Conservation (phyloP, 1,140 invertebrate species). For the Halyomorpha halys region DNA sequence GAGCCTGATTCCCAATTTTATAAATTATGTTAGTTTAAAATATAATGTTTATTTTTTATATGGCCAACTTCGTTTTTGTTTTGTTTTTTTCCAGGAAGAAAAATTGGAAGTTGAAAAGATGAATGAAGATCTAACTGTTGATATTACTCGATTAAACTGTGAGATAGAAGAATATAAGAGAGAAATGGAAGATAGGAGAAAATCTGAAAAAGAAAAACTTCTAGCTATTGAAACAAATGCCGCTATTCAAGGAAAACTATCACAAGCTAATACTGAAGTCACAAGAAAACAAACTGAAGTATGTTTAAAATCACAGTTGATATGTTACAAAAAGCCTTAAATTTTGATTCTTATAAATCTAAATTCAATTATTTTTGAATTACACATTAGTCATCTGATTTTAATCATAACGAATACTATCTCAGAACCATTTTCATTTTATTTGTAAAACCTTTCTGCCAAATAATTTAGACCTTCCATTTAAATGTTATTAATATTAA, state of each 20-base stretch:
- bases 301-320: too few species aligned
- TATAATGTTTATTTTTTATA: not conserved
- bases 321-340: too few species aligned
- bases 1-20: not conserved
- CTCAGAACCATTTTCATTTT: too few species aligned
- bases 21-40: too few species aligned
- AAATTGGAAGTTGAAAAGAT: constrained; percentile 27
- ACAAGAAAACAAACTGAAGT: constrained; percentile 28
- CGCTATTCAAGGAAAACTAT: constrained; percentile 24
- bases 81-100: constrained; percentile 25
- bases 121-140: constrained; percentile 19
- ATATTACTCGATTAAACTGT: constrained; percentile 21
- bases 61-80: too few species aligned
- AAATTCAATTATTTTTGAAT: too few species aligned
- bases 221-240: constrained; percentile 21
- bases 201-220: constrained; percentile 24
- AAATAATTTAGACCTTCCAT: too few species aligned
- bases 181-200: constrained; percentile 17
- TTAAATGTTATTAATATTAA: too few species aligned
- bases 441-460: too few species aligned
- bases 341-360: too few species aligned
- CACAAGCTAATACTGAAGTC: constrained; percentile 25
- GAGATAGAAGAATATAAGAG: constrained; percentile 24
- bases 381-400: too few species aligned
- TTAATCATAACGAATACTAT: too few species aligned